Evolutionary conservation across 2,888 invertebrate genomes (phyloP), one percentile per base, ranked within the genome.

Genomic region (Desoria tigrina): DNA sequence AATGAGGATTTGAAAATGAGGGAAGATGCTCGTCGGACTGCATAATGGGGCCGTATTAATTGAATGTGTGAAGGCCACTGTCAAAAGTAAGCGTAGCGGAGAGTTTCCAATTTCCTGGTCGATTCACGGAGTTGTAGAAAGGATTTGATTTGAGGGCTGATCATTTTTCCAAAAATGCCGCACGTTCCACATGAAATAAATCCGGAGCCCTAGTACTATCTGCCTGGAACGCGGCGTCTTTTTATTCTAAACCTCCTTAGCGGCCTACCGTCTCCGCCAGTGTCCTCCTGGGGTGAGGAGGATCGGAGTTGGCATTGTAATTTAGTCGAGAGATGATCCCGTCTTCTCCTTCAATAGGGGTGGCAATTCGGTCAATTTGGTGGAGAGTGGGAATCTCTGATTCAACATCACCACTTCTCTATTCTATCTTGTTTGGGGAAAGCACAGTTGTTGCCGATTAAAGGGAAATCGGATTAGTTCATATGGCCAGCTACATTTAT

Each of bases 401-500:
- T 69, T 71, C 59, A 61, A 61, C 57, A 67, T 32, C 55, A 18
- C 49, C 28, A 57, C 50, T 21, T 32, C 45, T n/a, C 49, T 24
- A 57, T 55, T 37, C 66, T 68, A 57, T 42, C 42, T 57, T 32
- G 21, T 63, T 62, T 59, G 63, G 70, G 66, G 70, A 70, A 73
- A 73, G 70, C 68, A 68, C 72, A 73, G 72, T 73, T 73, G 72
- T 68, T 73, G 65, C 57, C 70, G 72, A 73, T 73, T 73, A 73
- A 65, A 66, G 68, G 24, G 54, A 42, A 73, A 73, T 73, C 72
- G 64, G 72, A 72, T 72, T 72, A 72, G 60, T 49, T 27, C 7
- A 58, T 32, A 32, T 7, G 54, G 28, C 54, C 28, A 54, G 54
- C 26, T 54, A 54, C 26, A 24, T 21, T 28, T 18, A 32, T 24